Evolutionary conservation across 1,140 invertebrate species (phyloP), one percentile per base, ranked within the genome.

Genomic region (Drosophila bocqueti): DNA sequence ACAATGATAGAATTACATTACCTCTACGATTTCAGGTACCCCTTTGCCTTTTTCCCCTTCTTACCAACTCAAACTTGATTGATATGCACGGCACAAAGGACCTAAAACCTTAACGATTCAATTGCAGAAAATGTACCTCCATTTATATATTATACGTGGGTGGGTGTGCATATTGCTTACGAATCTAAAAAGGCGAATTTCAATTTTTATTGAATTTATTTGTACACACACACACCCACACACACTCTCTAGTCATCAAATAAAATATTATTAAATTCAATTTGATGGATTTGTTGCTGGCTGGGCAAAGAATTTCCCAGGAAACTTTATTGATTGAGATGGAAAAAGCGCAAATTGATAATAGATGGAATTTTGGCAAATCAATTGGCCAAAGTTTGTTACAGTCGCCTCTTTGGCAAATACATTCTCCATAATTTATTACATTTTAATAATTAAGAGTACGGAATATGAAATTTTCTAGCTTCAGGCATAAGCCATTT

Each of bases 201-300:
- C 62, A 77, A 77, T 77, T 77, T 77, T 76, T 77, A 77, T 77
- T 76, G 46, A 49, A 79, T 79, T 79, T 68, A 40, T 29, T 76
- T 55, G 40, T 63, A 47, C 68, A 73, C 49, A 29, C 49, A 29
- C 24, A 26, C 40, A 18, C 21, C 18, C 40, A 18, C 34, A 18
- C 13, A 18, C 34, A 16, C 36, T n/a, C 15, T 40, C 16, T 47
- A 45, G 11, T 60, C 40, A 76, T 66, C 72, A 66, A 64, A 76
- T 76, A 45, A 76, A 59, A 76, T 76, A 76, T 76, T 76, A 76
- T 76, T 76, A 76, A 76, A 76, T 76, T 76, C 43, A 76, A 66
- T 66, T 76, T 76, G 72, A 76, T 76, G 72, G 73, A 76, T 76
- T 76, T 76, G 74, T 34, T 64, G 50, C 47, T 46, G 21, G 59